Base-by-base conservation (phyloP, 2,113 vertebrate species). In the Herpetotheres cachinnans region DNA sequence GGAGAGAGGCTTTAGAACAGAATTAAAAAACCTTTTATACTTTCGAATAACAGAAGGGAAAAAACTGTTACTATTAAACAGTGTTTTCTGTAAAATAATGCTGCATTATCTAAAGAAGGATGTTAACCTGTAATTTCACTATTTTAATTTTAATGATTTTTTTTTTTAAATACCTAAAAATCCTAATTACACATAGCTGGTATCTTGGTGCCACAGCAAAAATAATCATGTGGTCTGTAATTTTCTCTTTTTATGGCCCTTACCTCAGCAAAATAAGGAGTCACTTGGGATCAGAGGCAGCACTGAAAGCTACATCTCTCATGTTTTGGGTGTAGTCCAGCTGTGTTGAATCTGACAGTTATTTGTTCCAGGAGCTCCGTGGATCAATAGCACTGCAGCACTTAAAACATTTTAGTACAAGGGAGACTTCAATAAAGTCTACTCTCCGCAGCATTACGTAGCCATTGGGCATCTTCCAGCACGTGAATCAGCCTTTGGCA, bases 351-450 rank as follows among this genome's bases (percentile, higher is more conserved):
- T 70, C 92, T 70, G 96, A 34, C 78, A 62, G 76, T 63, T 71
- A 34, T 13, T 84, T 79, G 65, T 93, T 94, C 82, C 93, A 85
- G 94, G 89, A 94, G 65, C 73, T 65, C 17, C 0, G 2, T 8
- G 89, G 74, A 96, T 97, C 94, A 85, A 84, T 95, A 96, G 84
- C 88, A 62, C 85, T 95, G 95, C 94, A 97, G 95, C 93, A 92
- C 83, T 95, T 70, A 76, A 91, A 94, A 46, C 84, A 44, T 82
- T 86, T 82, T 30, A 71, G 63, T 59, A 34, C 0, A 0, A 74
- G 47, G 62, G 90, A 83, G 70, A 40, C 71, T 90, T 65, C 67
- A 65, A 2, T 65, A 18, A 77, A 66, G 12, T 25, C 82, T 40
- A 5, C 71, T 92, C 78, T 82, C 74, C 3, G 85, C 95, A 89